Evolutionary conservation across 1,140 invertebrate species (phyloP).

Genomic region (Drosophila nikananu): DNA sequence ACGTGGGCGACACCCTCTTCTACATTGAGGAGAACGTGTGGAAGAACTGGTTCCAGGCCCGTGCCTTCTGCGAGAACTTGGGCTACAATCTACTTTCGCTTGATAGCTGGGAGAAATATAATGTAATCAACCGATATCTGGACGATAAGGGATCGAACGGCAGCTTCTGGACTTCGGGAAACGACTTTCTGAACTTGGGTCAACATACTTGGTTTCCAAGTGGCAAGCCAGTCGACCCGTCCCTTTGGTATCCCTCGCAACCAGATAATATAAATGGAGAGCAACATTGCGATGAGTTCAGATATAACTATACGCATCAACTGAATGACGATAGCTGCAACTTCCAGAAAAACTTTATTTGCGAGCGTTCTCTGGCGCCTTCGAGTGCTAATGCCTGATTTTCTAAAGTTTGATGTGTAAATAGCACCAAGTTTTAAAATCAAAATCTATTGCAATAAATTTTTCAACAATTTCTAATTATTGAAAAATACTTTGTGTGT

Average conservation of each 20-base stretch:
- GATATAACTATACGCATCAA: background rate
- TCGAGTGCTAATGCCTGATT: background rate
- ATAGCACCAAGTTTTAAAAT: background rate
- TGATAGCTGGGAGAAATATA: background rate
- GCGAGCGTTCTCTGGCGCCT: background rate
- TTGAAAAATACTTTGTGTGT: background rate
- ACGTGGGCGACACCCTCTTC: conserved; percentile 2
- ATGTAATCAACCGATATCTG: background rate
- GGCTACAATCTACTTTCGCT: conserved; percentile 5
- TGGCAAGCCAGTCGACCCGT: background rate
- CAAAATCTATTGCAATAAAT: background rate
- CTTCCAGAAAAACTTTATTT: background rate
- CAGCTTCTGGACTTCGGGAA: conserved; percentile 3
- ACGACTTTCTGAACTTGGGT: conserved; percentile 1
- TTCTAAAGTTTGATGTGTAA: background rate
- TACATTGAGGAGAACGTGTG: background rate
- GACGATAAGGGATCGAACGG: background rate
- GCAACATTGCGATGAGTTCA: conserved; percentile 7
- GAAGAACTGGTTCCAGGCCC: conserved; percentile 10
- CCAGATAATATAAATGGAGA: background rate
- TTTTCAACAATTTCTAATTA: background rate
- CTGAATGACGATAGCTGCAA: background rate
- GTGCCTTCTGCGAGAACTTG: conserved; percentile 7
- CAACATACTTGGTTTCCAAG: conserved; percentile 3
- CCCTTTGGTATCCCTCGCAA: background rate